Conservation (phyloP, 2,888 invertebrate species). For the Ennomos fuscantarius region DNA sequence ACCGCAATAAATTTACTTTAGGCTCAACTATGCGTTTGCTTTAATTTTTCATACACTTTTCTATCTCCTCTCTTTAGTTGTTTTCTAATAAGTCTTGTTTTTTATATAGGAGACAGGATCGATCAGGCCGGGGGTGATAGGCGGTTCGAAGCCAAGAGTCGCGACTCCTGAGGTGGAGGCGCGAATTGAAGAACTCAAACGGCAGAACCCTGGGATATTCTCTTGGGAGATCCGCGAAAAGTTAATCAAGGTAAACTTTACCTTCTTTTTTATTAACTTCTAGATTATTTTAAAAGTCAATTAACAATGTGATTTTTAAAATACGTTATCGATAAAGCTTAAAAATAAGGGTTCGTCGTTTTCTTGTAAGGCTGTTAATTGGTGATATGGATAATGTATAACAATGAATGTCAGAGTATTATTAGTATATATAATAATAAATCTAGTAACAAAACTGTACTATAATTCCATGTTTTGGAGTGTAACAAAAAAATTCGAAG, state of each 20-base stretch:
- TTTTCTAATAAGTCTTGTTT: constrained; percentile 31
- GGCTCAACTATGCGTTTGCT: too few relatives aligned
- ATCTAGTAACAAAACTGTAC: too few relatives aligned
- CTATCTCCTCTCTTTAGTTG: neutral
- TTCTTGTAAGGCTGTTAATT: too few relatives aligned
- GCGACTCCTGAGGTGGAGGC: constrained; percentile 97
- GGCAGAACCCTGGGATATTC: constrained; percentile 96
- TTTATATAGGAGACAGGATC: constrained; percentile 94
- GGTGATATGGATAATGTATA: too few relatives aligned
- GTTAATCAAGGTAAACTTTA: constrained; percentile 88
- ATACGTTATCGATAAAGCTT: too few relatives aligned
- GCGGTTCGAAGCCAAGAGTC: constrained; percentile 96
- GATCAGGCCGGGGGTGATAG: constrained; percentile 97
- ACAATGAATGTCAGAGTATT: too few relatives aligned
- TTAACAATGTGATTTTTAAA: too few relatives aligned
- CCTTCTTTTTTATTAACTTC: constrained; percentile 1
- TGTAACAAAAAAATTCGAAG: too few relatives aligned
- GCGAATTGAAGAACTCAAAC: constrained; percentile 95
- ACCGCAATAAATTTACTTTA: too few relatives aligned
- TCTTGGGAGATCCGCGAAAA: constrained; percentile 98
- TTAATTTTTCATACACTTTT: neutral
- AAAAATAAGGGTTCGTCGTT: too few relatives aligned
- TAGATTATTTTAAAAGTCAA: neutral
- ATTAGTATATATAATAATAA: too few relatives aligned
- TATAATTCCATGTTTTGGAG: too few relatives aligned